These are phyloP conservation scores for Eurypyga helias DNA, from an alignment of 2,113 vertebrate genomes.

Conservation along the genomic window DNA sequence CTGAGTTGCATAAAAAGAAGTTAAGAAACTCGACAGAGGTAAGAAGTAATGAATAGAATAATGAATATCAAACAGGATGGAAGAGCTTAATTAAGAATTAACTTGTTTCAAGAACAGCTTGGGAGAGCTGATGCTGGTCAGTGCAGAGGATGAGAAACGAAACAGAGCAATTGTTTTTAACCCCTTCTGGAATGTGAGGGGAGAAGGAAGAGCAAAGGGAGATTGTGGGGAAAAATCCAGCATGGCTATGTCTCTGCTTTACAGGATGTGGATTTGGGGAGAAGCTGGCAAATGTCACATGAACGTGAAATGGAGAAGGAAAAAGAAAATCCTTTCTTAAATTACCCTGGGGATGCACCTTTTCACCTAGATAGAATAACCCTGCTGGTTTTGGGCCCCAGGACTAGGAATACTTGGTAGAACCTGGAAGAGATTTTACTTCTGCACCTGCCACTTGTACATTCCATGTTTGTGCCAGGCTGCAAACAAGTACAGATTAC, in stretches of 20 bases:
- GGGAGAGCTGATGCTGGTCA: neutral
- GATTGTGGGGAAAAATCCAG: too few species aligned
- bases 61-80: neutral
- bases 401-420: accelerated
- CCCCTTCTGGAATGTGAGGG: neutral
- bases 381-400: neutral
- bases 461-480: neutral
- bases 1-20: neutral
- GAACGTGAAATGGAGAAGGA: neutral
- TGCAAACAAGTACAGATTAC: neutral
- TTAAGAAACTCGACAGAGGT: neutral
- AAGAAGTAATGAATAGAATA: neutral
- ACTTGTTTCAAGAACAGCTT: neutral
- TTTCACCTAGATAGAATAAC: neutral
- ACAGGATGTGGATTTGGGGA: neutral
- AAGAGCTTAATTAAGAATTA: constrained; percentile 9
- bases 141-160: neutral
- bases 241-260: neutral
- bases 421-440: neutral
- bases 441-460: neutral
- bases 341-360: neutral
- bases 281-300: accelerated
- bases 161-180: neutral
- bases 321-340: neutral
- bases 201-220: neutral